Conservation (phyloP, 2,113 vertebrate species). For the Halcyon malimbica region DNA sequence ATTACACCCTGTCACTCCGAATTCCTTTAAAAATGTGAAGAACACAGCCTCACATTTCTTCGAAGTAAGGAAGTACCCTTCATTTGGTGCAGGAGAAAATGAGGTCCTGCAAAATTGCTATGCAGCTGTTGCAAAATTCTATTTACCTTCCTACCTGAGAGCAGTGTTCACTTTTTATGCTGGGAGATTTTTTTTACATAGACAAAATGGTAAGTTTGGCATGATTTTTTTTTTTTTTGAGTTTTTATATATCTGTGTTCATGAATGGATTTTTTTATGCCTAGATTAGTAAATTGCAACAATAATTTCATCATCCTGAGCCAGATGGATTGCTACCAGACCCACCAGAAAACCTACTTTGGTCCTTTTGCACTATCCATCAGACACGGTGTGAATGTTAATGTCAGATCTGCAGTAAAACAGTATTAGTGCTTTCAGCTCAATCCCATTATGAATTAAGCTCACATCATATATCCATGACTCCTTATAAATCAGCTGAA, state of each 20-base stretch:
- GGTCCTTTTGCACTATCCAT: slow-evolving; percentile 3
- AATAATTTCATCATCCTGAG: slow-evolving; percentile 11
- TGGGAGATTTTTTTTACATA: no score
- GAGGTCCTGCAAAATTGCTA: not conserved
- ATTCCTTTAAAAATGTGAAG: not conserved
- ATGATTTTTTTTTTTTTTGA: not conserved
- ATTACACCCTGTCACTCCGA: not conserved
- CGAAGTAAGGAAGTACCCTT: not conserved
- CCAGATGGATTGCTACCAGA: slow-evolving; percentile 6
- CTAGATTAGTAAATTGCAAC: not conserved
- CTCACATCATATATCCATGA: slow-evolving; percentile 9
- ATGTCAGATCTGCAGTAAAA: slow-evolving; percentile 42
- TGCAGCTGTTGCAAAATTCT: not conserved
- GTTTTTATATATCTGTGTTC: not conserved
- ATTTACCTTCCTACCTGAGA: not conserved
- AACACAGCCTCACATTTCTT: not conserved
- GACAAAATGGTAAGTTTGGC: not conserved
- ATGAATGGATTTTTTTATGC: not conserved
- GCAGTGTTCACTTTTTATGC: not conserved
- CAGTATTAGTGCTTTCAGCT: slow-evolving; percentile 41
- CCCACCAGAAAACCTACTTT: not conserved
- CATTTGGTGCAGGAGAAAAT: not conserved
- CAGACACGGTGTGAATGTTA: slow-evolving; percentile 3
- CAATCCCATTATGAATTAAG: slow-evolving; percentile 42
- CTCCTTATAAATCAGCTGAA: slow-evolving; percentile 36